Conservation (phyloP, 2,888 invertebrate species). For the Lycocerus yunnanus region DNA sequence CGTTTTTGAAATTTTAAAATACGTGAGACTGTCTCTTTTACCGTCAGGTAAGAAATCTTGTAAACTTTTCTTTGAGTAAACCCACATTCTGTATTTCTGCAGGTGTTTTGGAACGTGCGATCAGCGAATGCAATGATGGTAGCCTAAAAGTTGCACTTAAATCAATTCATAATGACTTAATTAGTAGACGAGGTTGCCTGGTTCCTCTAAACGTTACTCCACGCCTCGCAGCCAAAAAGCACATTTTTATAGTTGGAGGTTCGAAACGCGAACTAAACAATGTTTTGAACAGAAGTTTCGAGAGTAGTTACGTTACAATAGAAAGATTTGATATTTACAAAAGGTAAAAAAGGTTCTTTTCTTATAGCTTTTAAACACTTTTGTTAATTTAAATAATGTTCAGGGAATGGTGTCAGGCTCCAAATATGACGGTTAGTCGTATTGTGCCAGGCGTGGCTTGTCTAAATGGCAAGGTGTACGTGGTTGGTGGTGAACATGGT, state of each 20-base stretch:
- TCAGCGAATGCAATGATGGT: conserved; percentile 78
- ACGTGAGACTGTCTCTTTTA: conserved; percentile 82
- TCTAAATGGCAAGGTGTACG: conserved; percentile 84
- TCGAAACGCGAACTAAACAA: conserved; percentile 78
- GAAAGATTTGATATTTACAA: conserved; percentile 82
- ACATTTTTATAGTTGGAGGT: conserved; percentile 87
- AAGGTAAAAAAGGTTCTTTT: conserved; percentile 53
- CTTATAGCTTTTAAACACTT: background rate
- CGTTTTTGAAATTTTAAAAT: conserved; percentile 83
- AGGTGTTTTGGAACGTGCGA: conserved; percentile 75
- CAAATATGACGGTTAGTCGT: conserved; percentile 82
- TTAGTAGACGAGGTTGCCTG: conserved; percentile 74
- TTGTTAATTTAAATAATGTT: background rate
- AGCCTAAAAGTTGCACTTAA: conserved; percentile 78
- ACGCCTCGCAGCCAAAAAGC: conserved; percentile 82
- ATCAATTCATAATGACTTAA: conserved; percentile 78
- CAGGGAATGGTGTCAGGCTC: conserved; percentile 80
- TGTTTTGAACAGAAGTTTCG: conserved; percentile 71
- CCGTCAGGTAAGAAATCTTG: conserved; percentile 59
- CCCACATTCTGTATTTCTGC: background rate
- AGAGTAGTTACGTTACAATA: conserved; percentile 74
- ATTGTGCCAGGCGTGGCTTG: conserved; percentile 85
- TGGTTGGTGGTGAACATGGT: conserved; percentile 90
- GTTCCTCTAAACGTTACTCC: conserved; percentile 79
- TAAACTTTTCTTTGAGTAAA: no score